Conservation (phyloP, 2,888 invertebrate genomes). For the Drosophila siamana region DNA sequence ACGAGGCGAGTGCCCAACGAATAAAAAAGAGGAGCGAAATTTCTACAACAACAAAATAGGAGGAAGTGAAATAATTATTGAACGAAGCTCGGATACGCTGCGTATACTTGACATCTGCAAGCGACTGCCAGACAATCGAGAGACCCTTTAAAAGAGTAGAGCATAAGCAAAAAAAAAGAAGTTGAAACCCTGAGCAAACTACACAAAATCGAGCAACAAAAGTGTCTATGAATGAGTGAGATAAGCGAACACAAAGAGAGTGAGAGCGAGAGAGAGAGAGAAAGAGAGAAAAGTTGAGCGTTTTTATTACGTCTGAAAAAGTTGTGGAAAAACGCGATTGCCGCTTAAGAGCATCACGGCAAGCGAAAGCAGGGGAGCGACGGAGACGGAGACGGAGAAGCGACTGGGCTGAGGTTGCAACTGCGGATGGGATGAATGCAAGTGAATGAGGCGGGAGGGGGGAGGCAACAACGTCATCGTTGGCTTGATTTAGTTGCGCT, state of each 20-base stretch:
- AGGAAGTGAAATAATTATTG: background rate
- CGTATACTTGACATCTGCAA: background rate
- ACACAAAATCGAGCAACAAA: conserved; percentile 12
- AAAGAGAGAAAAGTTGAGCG: conserved; percentile 70
- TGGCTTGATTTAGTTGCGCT: conserved; percentile 66
- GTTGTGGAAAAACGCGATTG: conserved; percentile 79
- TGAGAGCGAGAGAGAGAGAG: background rate
- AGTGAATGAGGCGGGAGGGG: background rate
- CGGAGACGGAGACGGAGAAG: conserved; percentile 19
- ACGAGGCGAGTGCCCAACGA: conserved; percentile 34
- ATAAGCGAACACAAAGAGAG: background rate
- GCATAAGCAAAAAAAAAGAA: conserved; percentile 1
- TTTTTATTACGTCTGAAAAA: conserved; percentile 79
- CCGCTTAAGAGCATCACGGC: conserved; percentile 72
- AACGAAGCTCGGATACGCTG: background rate
- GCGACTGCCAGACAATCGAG: background rate
- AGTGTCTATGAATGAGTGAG: conserved; percentile 14
- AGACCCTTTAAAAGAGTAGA: background rate
- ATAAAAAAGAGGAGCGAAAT: background rate
- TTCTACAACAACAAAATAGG: background rate
- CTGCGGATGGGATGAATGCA: too few species aligned
- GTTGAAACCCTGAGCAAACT: conserved; percentile 19
- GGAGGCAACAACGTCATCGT: conserved; percentile 34
- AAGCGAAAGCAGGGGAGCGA: background rate
- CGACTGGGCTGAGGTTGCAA: conserved; percentile 1